Conservation (phyloP, 23 tunicate genomes). For the Ciona savignyi region DNA sequence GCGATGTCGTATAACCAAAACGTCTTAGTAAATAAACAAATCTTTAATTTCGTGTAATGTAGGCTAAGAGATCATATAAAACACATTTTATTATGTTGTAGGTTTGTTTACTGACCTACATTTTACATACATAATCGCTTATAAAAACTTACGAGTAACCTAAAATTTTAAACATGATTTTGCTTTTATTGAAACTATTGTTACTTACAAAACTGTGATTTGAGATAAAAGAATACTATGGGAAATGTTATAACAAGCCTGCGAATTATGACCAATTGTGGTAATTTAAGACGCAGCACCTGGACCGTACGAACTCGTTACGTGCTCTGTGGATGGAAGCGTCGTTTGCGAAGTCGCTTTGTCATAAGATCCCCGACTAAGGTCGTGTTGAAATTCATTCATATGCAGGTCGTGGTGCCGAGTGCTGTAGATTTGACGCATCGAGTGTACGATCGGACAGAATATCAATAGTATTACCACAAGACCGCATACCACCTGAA, state of each 20-base stretch:
- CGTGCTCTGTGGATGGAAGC: constrained; percentile 4
- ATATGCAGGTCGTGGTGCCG: neutral
- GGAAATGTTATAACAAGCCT: neutral
- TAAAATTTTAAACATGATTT: too few relatives aligned
- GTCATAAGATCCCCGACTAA: neutral
- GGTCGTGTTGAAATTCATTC: neutral
- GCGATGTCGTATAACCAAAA: too few relatives aligned
- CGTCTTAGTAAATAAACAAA: too few relatives aligned
- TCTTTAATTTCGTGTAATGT: too few relatives aligned
- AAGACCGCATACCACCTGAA: constrained; percentile 9
- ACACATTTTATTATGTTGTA: too few relatives aligned
- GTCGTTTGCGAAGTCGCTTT: constrained; percentile 13
- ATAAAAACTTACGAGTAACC: too few relatives aligned
- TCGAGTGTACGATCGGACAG: constrained; percentile 4
- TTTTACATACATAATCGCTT: too few relatives aligned
- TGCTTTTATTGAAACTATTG: too few relatives aligned
- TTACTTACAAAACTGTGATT: too few relatives aligned
- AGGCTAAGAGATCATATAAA: too few relatives aligned
- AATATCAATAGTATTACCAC: neutral
- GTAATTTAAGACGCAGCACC: neutral
- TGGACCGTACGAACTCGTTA: neutral
- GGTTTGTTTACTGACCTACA: too few relatives aligned
- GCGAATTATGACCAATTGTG: too few relatives aligned
- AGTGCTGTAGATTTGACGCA: constrained; percentile 1
- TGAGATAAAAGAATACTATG: neutral